A percentile compares a stretch with the other conserved stretches of the same genome.
These are phyloP conservation scores for Parasteatoda tepidariorum DNA, from an alignment of 1,140 invertebrate species.

Conservation along the genomic window DNA sequence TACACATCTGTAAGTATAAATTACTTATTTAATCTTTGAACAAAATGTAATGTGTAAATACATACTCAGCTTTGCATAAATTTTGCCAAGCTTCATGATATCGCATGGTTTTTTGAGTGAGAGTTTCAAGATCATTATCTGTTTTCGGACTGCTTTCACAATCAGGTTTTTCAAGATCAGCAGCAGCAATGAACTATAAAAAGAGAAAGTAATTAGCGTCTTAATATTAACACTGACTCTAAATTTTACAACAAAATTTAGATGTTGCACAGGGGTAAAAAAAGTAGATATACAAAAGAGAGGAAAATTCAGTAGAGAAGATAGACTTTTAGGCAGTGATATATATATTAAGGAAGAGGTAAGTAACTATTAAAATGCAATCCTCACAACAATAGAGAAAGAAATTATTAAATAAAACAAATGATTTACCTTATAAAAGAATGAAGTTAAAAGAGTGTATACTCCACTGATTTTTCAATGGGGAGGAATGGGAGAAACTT, in stretches of 20 bases:
- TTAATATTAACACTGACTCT: not conserved
- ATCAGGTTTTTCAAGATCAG: slow-evolving; percentile 79
- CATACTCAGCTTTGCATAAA: slow-evolving; percentile 87
- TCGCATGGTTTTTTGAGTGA: slow-evolving; percentile 79
- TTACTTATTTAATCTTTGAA: too few relatives aligned
- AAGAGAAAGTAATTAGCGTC: slow-evolving; percentile 12
- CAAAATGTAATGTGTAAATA: too few relatives aligned
- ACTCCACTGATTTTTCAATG: too few relatives aligned
- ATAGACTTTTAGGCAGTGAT: not conserved
- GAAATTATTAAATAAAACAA: too few relatives aligned
- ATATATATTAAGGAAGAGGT: not conserved
- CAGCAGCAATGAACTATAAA: slow-evolving; percentile 88
- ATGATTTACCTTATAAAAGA: too few relatives aligned
- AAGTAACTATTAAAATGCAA: too few relatives aligned
- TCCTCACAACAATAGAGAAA: too few relatives aligned
- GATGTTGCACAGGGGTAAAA: not conserved
- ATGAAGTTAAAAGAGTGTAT: too few relatives aligned
- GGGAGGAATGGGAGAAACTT: too few relatives aligned
- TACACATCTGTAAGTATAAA: too few relatives aligned
- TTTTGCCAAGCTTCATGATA: slow-evolving; percentile 96
- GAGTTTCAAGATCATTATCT: slow-evolving; percentile 74
- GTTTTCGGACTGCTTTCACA: too few relatives aligned
- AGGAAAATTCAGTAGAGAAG: not conserved
- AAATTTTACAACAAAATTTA: not conserved
- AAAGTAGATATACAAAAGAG: not conserved